Conservation (phyloP, 2,113 vertebrate species). For the Clarias macrocephalus region DNA sequence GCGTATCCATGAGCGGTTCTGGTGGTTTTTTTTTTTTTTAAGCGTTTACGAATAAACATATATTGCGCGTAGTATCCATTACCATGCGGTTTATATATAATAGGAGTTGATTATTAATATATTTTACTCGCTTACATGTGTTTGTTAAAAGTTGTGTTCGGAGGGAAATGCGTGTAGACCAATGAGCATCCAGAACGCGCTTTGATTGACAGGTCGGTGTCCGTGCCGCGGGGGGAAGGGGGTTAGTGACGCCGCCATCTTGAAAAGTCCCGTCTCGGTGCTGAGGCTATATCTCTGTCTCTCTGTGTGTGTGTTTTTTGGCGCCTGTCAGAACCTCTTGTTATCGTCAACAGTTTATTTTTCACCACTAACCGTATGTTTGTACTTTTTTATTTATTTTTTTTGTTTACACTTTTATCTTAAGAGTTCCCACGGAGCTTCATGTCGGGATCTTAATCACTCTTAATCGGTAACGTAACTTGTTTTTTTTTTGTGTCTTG, state of each 20-base stretch:
- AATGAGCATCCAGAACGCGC: constrained; percentile 52
- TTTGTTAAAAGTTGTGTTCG: neutral
- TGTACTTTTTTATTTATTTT: constrained; percentile 32
- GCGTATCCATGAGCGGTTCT: neutral
- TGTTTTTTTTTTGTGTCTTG: constrained; percentile 47
- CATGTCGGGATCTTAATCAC: constrained; percentile 65
- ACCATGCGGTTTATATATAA: neutral
- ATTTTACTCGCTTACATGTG: neutral
- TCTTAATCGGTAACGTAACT: constrained; percentile 73
- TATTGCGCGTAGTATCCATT: neutral
- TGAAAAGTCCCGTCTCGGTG: constrained; percentile 73
- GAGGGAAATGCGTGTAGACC: constrained; percentile 55
- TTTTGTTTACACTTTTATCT: constrained; percentile 44
- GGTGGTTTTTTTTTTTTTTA: too few species aligned
- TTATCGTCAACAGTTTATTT: constrained; percentile 48
- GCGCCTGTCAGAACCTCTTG: constrained; percentile 73
- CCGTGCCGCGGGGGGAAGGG: constrained; percentile 73
- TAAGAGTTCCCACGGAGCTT: constrained; percentile 61
- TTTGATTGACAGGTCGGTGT: constrained; percentile 64
- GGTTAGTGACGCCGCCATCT: constrained; percentile 79
- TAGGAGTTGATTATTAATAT: neutral
- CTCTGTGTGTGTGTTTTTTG: constrained; percentile 66
- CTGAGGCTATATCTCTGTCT: constrained; percentile 14
- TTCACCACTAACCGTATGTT: constrained; percentile 28
- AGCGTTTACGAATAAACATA: neutral